Base-by-base conservation (phyloP, 2,888 invertebrate species). In the Drosophila quinaria region DNA sequence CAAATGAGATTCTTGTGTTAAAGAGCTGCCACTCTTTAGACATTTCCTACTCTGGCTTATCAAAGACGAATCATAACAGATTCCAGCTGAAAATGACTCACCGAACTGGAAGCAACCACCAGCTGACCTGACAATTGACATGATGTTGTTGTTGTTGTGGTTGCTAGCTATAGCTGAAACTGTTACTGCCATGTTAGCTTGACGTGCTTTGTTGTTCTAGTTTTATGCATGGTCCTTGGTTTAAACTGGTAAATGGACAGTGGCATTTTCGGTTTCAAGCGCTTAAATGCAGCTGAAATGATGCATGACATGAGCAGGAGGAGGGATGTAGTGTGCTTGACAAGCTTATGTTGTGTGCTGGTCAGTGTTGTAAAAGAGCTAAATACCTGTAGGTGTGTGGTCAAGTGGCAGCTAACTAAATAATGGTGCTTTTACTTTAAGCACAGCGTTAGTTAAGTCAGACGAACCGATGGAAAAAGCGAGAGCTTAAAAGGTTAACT, bases 71-170 rank as follows among this genome's bases (percentile, higher is more conserved):
- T 5, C 41, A 39, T 8, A 6, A 41, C 50, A 25, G 33, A 9
- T 13, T 29, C 8, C 47, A 33, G 25, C 15, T 59, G 13, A 17
- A 11, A 46, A 5, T 13, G 9, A 25, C 52, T 54, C 15, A 9
- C n/a, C 4, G 22, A 70, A 29, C 15, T 39, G 1, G 19, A 6
- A 35, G n/a, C 22, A 15, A 8, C 54, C 49, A 41, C 66, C 61
- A 58, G 58, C 44, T 65, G 44, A 66, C 61, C 75, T 50, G 59
- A 59, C 64, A 72, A 62, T 61, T 58, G 66, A 61, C 63, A 51
- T 56, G 65, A 46, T 55, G 5, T 31, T 15, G 47, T 31, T 47
- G 29, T 29, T 33, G 31, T 50, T 47, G 29, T 25, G 1, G 19
- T 19, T 19, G 19, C n/a, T 19, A 25, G 54, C 10, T 58, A 47